Conservation (phyloP, 2,113 vertebrate genomes). For the Aviceda subcristata region DNA sequence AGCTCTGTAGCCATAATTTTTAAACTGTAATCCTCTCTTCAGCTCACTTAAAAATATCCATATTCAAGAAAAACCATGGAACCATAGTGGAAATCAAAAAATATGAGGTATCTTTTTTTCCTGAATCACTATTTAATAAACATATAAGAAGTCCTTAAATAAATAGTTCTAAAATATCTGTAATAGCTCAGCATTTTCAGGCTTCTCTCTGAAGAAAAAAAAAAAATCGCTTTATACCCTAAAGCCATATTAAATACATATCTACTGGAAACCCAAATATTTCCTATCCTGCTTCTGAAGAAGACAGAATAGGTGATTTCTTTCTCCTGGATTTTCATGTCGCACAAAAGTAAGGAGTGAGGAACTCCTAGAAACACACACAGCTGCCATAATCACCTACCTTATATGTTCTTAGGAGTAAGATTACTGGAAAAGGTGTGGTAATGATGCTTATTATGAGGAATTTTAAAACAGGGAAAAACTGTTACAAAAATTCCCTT, state of each 20-base stretch:
- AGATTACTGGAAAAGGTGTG: not conserved
- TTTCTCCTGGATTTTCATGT: not conserved
- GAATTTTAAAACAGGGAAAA: not conserved
- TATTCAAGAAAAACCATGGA: not conserved
- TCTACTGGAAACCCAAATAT: not conserved
- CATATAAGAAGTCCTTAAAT: not conserved
- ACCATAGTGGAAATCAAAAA: fast-evolving
- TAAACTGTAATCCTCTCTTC: not conserved
- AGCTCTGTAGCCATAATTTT: not conserved
- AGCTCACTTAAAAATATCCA: not conserved
- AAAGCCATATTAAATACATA: not conserved
- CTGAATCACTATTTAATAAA: not conserved
- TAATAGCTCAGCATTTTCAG: not conserved
- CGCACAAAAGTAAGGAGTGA: not conserved
- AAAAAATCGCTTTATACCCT: not conserved
- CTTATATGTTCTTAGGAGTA: not conserved
- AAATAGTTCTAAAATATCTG: not conserved
- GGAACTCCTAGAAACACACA: not conserved
- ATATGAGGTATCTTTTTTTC: not conserved
- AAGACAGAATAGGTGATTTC: not conserved
- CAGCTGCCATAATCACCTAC: not conserved
- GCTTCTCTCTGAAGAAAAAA: no score
- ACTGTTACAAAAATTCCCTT: not conserved
- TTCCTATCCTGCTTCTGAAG: not conserved
- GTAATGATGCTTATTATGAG: not conserved